These are phyloP conservation scores for Alectura lathami DNA, from an alignment of 2,113 vertebrate genomes.

Conservation along the genomic window DNA sequence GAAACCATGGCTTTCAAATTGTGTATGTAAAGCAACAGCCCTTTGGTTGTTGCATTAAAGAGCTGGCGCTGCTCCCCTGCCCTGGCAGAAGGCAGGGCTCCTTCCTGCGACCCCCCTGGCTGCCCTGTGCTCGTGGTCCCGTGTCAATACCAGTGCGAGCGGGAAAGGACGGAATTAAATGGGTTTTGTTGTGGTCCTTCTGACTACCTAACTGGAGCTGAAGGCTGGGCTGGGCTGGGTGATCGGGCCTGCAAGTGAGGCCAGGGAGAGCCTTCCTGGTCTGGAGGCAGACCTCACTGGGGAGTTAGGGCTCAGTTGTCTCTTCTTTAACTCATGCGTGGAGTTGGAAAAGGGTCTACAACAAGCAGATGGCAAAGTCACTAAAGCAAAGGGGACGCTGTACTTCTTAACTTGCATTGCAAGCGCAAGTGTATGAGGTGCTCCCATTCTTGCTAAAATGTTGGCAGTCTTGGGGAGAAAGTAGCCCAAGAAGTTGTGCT, in stretches of 20 bases:
- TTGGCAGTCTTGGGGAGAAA: fast-evolving
- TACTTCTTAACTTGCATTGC: background rate
- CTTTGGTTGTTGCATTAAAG: background rate
- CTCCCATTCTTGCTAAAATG: background rate
- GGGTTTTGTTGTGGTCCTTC: background rate
- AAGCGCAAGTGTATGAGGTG: background rate
- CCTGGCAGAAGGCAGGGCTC: background rate
- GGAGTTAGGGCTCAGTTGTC: background rate
- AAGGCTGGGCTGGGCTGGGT: background rate
- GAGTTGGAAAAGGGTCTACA: fast-evolving
- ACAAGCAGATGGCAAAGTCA: background rate
- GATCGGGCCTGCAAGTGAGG: background rate
- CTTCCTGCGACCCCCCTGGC: background rate
- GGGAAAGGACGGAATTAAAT: background rate
- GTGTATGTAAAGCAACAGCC: background rate
- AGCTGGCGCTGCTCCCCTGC: fast-evolving
- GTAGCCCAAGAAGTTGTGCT: background rate
- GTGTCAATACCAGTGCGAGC: background rate
- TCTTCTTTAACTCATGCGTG: background rate
- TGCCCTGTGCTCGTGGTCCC: background rate
- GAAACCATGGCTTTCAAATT: background rate
- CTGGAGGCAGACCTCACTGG: background rate
- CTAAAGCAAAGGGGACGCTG: background rate
- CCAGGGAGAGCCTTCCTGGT: background rate
- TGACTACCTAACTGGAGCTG: background rate